These are phyloP conservation scores for Euplagia quadripunctaria DNA, from an alignment of 2,888 invertebrate genomes.

Conservation along the genomic window DNA sequence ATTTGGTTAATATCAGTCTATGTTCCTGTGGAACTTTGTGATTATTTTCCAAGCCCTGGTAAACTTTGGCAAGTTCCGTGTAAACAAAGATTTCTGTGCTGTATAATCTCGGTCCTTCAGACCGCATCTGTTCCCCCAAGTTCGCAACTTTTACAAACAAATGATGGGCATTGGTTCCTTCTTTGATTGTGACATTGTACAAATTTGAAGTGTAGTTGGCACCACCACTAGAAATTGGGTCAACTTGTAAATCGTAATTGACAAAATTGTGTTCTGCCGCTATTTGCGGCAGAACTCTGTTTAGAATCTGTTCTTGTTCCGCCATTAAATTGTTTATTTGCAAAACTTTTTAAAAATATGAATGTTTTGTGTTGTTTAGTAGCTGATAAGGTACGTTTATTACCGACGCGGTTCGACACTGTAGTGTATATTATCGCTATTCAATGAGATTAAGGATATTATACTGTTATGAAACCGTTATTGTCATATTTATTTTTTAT, in stretches of 20 bases:
- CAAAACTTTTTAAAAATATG: constrained; percentile 62
- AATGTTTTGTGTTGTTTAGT: too few relatives aligned
- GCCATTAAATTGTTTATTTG: constrained; percentile 31
- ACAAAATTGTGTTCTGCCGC: constrained; percentile 28
- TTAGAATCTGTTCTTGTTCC: not conserved
- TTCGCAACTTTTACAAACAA: constrained; percentile 39
- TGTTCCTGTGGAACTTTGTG: constrained; percentile 44
- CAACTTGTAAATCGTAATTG: constrained; percentile 23
- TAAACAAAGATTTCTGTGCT: constrained; percentile 45
- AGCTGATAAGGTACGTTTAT: not conserved
- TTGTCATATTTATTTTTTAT: too few relatives aligned
- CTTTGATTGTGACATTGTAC: constrained; percentile 23
- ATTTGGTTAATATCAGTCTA: constrained; percentile 51
- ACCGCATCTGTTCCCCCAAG: constrained; percentile 28
- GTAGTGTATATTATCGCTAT: not conserved
- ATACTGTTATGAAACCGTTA: too few relatives aligned
- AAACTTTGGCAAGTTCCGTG: constrained; percentile 31
- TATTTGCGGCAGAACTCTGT: constrained; percentile 15
- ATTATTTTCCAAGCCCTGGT: constrained; percentile 38
- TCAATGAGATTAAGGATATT: too few relatives aligned
- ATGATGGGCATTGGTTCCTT: not conserved
- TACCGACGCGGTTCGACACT: constrained; percentile 9
- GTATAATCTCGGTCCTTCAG: constrained; percentile 11
- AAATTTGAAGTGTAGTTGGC: constrained; percentile 43
- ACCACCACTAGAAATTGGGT: constrained; percentile 32